phyloP scores from a whole-genome alignment of 2,888 invertebrate genomes.

The Cataglyphis altisquamis region DNA sequence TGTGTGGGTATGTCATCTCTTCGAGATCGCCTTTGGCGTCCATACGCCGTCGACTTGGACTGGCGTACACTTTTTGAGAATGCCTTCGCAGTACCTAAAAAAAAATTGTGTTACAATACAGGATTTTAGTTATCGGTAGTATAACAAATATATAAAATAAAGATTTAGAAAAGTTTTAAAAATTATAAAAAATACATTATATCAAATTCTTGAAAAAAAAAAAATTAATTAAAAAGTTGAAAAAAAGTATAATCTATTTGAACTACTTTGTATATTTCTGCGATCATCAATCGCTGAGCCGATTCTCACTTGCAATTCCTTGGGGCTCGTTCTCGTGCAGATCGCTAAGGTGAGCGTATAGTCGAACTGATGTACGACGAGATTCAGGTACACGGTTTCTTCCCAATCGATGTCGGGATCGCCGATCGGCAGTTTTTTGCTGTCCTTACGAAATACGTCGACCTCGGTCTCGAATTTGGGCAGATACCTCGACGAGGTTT shows the following conservation, averaged over 20 bases:
- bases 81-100: slow-evolving; percentile 84
- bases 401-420: slow-evolving; percentile 99
- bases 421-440: slow-evolving; percentile 97
- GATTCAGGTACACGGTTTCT: slow-evolving; percentile 99
- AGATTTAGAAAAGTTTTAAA: neutral
- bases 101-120: neutral
- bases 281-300: neutral
- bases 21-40: slow-evolving; percentile 99
- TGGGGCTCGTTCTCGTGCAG: slow-evolving; percentile 98
- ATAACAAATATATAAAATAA: neutral
- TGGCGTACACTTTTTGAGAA: slow-evolving; percentile 95
- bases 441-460: slow-evolving; percentile 99
- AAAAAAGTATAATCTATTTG: neutral
- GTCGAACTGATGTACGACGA: slow-evolving; percentile 99
- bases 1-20: slow-evolving; percentile 99
- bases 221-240: neutral
- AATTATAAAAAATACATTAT: neutral
- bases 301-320: slow-evolving; percentile 96
- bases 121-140: neutral
- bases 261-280: neutral
- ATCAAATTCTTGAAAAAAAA: neutral
- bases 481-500: slow-evolving; percentile 94
- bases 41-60: slow-evolving; percentile 98
- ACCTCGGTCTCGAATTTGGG: slow-evolving; percentile 98
- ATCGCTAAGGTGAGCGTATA: slow-evolving; percentile 99